These are phyloP conservation scores for Micrastur ruficollis DNA, from an alignment of 2,797 vertebrate species.

Conservation along the genomic window DNA sequence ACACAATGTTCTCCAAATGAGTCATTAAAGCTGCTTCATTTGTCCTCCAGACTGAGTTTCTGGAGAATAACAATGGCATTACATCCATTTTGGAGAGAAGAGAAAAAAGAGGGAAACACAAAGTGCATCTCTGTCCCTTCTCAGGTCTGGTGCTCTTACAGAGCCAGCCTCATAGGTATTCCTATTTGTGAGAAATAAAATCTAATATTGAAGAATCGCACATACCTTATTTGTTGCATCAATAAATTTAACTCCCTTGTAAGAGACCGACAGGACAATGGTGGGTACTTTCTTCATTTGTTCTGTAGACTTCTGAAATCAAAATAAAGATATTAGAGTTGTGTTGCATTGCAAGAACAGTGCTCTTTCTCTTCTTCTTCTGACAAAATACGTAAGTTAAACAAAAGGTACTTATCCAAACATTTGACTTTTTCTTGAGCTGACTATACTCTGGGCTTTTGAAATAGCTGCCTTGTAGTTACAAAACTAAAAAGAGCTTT, in stretches of 20 bases:
- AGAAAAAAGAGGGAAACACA: not conserved
- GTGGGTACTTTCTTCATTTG: slow-evolving; percentile 99
- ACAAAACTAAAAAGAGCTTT: not conserved
- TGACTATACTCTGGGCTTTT: not conserved
- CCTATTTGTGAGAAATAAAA: not conserved
- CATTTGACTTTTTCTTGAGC: not conserved
- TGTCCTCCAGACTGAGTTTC: not conserved
- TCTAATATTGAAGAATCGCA: not conserved
- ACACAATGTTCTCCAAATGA: not conserved
- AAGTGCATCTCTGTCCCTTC: not conserved
- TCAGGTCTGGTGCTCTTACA: not conserved
- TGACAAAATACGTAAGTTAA: slow-evolving; percentile 21
- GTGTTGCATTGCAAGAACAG: not conserved
- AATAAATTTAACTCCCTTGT: slow-evolving; percentile 99
- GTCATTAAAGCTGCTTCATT: not conserved
- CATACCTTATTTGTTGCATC: slow-evolving; percentile 98
- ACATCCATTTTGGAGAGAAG: not conserved
- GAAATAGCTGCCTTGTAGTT: not conserved
- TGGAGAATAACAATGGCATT: not conserved
- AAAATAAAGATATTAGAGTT: slow-evolving; percentile 56
- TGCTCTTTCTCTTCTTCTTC: not conserved
- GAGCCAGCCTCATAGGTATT: not conserved
- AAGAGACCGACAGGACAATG: slow-evolving; percentile 96
- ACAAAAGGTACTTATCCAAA: slow-evolving; percentile 13
- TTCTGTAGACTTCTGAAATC: slow-evolving; percentile 95